Percentiles rank a stretch among this genome's conserved stretches.
Evolutionary conservation across 2,888 invertebrate species (phyloP).

Genomic region (Macrophya alboannulata): DNA sequence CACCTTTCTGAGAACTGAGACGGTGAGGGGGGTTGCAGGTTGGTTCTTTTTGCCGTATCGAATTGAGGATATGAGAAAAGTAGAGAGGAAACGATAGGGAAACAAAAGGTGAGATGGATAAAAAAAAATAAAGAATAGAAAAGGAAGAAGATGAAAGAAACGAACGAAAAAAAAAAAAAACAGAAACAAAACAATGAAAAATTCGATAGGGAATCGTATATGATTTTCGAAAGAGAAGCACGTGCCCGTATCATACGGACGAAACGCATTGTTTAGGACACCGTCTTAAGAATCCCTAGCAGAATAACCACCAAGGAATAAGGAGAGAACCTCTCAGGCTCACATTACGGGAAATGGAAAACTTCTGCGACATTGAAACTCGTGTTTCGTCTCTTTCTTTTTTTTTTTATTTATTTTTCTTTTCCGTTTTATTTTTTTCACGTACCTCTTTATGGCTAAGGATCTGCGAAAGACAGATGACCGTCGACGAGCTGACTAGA

Average conservation of each 20-base stretch:
- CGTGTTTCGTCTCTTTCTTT: not conserved
- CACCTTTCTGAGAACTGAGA: not conserved
- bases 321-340: constrained; percentile 44
- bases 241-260: not conserved
- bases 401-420: not conserved
- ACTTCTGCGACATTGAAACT: constrained; percentile 60
- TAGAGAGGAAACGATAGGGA: not conserved
- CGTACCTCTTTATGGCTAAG: constrained; percentile 7
- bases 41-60: constrained; percentile 13
- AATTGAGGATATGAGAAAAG: not conserved
- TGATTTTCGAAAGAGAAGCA: constrained; percentile 44
- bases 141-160: not conserved
- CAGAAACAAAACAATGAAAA: not conserved
- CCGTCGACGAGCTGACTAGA: constrained; percentile 27
- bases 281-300: not conserved
- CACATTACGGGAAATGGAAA: constrained; percentile 73
- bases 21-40: not conserved
- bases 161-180: not conserved
- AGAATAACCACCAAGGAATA: not conserved
- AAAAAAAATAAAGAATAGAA: not conserved
- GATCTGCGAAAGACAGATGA: not conserved
- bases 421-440: not conserved
- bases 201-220: not conserved
- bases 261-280: constrained; percentile 43
- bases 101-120: not conserved